Evolutionary conservation across 2,888 invertebrate genomes (phyloP), one percentile per base, ranked within the genome.

Genomic region (Protophormia terraenovae): DNA sequence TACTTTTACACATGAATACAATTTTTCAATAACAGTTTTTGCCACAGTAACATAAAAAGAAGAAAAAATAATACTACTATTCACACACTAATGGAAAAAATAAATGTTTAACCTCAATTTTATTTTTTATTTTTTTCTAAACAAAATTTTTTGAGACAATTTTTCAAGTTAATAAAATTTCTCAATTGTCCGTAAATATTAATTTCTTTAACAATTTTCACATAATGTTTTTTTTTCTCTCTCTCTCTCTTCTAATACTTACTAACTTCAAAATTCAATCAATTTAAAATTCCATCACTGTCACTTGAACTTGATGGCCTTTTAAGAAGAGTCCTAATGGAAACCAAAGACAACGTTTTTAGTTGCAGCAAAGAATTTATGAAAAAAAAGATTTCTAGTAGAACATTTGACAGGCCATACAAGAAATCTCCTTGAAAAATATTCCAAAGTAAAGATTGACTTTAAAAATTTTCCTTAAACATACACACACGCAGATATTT

Each of bases 271-370:
- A 73, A 38, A 50, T 16, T 75, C 53, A 22, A 67, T 29, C 53
- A 62, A 60, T 69, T 82, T 75, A 45, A 64, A 75, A 71, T 58
- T 79, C 45, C 69, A 79, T 79, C 79, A 75, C 64, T 79, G 80
- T 71, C 84, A 79, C 53, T 75, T 75, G 41, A 69, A 22, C 35
- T 35, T 50, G 60, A 72, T 67, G 66, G 66, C 66, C 29, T 72
- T 67, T 53, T 47, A 38, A 71, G 45, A 19, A 71, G 47, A 38
- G 38, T 66, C 38, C 71, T 73, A 73, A 83, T 83, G 78, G 66
- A 58, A 50, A 66, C 27, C 27, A 35, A 55, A 24, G 12, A 35
- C 22, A 55, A 55, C 24, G 22, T 64, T 41, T 24, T 27, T 27
- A 22, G 14, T 1, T 14, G 19, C 24, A 38, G n/a, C n/a, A 27